Base-by-base conservation (phyloP, 2,113 vertebrate genomes). In the Nothocercus julius region DNA sequence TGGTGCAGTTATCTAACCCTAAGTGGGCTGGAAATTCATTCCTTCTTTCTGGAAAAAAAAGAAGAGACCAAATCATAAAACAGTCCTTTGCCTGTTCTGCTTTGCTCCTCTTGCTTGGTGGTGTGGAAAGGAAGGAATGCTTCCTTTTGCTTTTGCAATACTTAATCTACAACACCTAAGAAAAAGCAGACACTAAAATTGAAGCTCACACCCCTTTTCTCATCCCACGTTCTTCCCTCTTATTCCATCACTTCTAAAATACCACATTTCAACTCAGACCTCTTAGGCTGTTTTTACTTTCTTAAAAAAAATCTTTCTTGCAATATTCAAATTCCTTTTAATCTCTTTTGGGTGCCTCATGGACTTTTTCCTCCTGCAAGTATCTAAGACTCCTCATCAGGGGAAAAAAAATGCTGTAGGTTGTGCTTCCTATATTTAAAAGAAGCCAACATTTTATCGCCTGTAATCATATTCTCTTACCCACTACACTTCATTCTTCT, bases 161-260 rank as follows among this genome's bases (percentile, higher is more conserved):
- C 54, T 84, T 82, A 38, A 5, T 79, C 61, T 92, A 63, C 84
- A 82, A 81, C 68, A 87, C 67, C 75, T 81, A 83, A 87, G 79
- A 51, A 91, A 92, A 93, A 93, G 18, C 87, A 95, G 83, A 88
- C 56, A 82, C 44, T 73, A 49, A 89, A 68, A 91, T 74, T 87
- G 75, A 92, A 96, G 56, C 89, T 93, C 85, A 95, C 93, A 80
- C 42, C 69, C 53, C 40, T 95, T 94, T 79, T 90, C 63, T 95
- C 93, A 89, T 96, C 93, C 96, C 76, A 95, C 82, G 0, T 61
- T 88, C 88, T 95, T 91, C 36, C 62, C 61, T 93, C 63, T 78
- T 93, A 94, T 92, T 90, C 83, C 17, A 0, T 16, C 62, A 76
- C 85, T 83, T 92, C 88, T 93, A 40, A 95, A 92, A 94, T 94